Evolutionary conservation across 2,113 vertebrate species (phyloP).

Genomic region (Tautogolabrus adspersus): DNA sequence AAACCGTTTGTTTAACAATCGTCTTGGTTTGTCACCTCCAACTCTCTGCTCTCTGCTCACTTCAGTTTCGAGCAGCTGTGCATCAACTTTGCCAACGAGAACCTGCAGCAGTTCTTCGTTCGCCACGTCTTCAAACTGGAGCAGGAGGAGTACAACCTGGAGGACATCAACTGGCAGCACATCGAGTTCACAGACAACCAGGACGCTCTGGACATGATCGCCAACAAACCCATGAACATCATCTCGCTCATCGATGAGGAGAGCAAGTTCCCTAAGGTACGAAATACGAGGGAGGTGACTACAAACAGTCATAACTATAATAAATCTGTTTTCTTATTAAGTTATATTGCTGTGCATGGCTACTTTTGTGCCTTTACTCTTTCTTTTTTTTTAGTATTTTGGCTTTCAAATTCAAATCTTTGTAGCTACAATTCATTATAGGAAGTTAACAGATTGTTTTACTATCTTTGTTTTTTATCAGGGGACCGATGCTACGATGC

Average conservation of each 20-base stretch:
- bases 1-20: not conserved
- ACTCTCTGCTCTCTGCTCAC: not conserved
- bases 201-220: constrained; percentile 98
- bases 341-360: too few relatives aligned
- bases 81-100: constrained; percentile 99
- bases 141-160: constrained; percentile 98
- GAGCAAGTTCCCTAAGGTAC: constrained; percentile 98
- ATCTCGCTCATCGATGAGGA: constrained; percentile 99
- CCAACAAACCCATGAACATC: constrained; percentile 98
- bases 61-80: constrained; percentile 97
- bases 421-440: too few relatives aligned
- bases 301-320: too few relatives aligned
- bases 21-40: too few relatives aligned
- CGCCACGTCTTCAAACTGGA: constrained; percentile 98
- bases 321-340: too few relatives aligned
- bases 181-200: constrained; percentile 99
- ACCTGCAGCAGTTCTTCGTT: constrained; percentile 98
- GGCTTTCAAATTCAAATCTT: too few relatives aligned
- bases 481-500: constrained; percentile 97
- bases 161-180: constrained; percentile 99
- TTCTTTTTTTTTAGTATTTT: too few relatives aligned
- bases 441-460: not conserved
- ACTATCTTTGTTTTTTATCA: constrained; percentile 57
- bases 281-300: not conserved
- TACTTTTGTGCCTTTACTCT: too few relatives aligned